phyloP scores from a whole-genome alignment of 1,140 invertebrate species.

The Octopus bimaculoides region DNA sequence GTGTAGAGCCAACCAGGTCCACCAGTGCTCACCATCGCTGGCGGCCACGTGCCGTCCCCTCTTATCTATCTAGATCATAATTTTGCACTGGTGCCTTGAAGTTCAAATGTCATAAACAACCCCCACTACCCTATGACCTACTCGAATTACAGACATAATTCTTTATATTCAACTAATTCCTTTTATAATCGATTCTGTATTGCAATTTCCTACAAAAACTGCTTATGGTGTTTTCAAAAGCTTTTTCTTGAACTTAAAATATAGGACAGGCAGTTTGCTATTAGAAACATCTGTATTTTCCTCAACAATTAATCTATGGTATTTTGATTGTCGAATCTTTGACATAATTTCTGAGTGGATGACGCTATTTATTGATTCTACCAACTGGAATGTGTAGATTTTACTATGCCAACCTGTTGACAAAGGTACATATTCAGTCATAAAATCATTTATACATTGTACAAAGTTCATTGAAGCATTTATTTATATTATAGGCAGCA shows the following conservation, averaged over 20 bases:
- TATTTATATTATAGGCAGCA: constrained; percentile 12
- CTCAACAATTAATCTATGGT: constrained; percentile 20
- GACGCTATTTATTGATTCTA: constrained; percentile 18
- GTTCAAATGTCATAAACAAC: too few relatives aligned
- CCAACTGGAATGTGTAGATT: constrained; percentile 20
- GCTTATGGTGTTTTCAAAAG: background rate
- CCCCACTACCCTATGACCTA: too few relatives aligned
- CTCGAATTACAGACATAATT: too few relatives aligned
- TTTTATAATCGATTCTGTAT: too few relatives aligned
- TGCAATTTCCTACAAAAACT: background rate
- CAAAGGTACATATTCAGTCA: constrained; percentile 14
- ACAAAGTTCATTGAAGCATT: constrained; percentile 17
- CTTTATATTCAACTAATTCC: too few relatives aligned
- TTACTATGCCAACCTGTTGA: constrained; percentile 18
- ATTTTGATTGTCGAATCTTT: constrained; percentile 16
- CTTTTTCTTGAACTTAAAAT: constrained; percentile 12
- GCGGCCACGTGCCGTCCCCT: too few relatives aligned
- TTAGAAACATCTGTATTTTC: constrained; percentile 19
- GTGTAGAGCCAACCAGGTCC: too few relatives aligned
- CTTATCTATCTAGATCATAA: too few relatives aligned
- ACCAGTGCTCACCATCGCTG: too few relatives aligned
- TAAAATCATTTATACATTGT: background rate
- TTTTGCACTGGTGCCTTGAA: too few relatives aligned
- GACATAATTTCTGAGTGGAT: constrained; percentile 11
- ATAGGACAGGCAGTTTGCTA: constrained; percentile 16